phyloP scores from a whole-genome alignment of 2,888 invertebrate genomes.

The Chydorus sphaericus region DNA sequence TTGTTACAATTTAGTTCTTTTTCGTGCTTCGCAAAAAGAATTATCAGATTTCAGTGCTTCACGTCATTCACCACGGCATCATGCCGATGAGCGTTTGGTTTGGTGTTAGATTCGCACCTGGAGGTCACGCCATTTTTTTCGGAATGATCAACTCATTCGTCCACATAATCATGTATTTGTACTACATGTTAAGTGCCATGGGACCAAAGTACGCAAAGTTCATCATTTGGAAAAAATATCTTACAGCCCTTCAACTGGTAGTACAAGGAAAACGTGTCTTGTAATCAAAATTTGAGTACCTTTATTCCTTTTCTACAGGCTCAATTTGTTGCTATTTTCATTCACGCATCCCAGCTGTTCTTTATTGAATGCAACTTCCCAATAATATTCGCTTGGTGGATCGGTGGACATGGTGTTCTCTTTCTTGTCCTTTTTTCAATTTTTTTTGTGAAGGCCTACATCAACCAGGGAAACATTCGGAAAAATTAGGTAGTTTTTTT shows the following conservation, averaged over 20 bases:
- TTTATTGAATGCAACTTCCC: constrained; percentile 88
- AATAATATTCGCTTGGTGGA: constrained; percentile 74
- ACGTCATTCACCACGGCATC: constrained; percentile 90
- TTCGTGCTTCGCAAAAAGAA: constrained; percentile 89
- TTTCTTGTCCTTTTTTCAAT: constrained; percentile 91
- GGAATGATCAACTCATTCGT: constrained; percentile 85
- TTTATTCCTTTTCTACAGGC: no score
- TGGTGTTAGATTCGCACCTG: constrained; percentile 88
- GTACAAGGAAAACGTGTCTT: no score
- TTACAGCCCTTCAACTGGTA: constrained; percentile 89
- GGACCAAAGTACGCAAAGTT: constrained; percentile 84
- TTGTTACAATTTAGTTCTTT: constrained; percentile 52
- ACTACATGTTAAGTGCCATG: constrained; percentile 89
- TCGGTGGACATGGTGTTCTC: constrained; percentile 87
- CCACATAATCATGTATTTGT: constrained; percentile 93
- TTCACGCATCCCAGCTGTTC: constrained; percentile 81
- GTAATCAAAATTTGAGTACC: no score
- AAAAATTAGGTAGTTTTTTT: no score
- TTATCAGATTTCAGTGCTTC: constrained; percentile 81
- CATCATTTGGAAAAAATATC: constrained; percentile 95
- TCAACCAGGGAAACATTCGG: no score
- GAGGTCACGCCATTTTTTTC: constrained; percentile 94
- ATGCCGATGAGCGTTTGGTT: constrained; percentile 96
- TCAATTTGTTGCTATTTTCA: constrained; percentile 78
- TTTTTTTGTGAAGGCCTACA: constrained; percentile 55